These are phyloP conservation scores for Ochotona curzoniae DNA, from an alignment of 2,113 vertebrate species.

Conservation along the genomic window DNA sequence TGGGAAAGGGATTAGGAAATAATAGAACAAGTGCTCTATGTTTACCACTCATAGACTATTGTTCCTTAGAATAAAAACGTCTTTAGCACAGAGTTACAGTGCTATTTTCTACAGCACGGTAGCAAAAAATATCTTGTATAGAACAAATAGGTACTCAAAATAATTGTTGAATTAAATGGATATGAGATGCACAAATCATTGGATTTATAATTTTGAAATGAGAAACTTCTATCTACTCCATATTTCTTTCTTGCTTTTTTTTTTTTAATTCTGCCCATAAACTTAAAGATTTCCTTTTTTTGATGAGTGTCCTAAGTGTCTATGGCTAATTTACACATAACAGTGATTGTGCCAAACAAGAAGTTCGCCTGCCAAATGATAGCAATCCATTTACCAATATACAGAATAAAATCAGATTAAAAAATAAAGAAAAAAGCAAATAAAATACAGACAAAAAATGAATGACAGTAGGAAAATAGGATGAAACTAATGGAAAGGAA, in stretches of 20 bases:
- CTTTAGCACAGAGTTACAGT: background rate
- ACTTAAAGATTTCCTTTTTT: background rate
- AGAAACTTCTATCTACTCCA: background rate
- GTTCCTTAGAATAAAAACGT: conserved; percentile 12
- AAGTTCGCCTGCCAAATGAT: background rate
- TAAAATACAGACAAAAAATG: no score
- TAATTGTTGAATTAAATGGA: background rate
- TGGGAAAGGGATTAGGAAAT: conserved; percentile 35
- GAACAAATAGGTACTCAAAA: background rate
- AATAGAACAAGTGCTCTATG: background rate
- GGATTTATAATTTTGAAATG: conserved; percentile 1
- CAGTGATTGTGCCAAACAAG: background rate
- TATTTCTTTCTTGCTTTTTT: background rate
- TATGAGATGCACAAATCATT: background rate
- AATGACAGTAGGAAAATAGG: no score
- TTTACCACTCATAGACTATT: background rate
- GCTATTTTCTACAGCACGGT: background rate
- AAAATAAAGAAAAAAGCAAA: no score
- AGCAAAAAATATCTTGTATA: background rate
- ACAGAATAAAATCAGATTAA: background rate
- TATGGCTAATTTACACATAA: background rate
- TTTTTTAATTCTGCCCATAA: background rate
- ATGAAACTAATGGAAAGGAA: no score
- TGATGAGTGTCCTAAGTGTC: background rate
- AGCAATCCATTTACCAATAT: background rate